phyloP scores from a whole-genome alignment of 2,888 invertebrate species.

The Scaptodrosophila latifasciaeformis region DNA sequence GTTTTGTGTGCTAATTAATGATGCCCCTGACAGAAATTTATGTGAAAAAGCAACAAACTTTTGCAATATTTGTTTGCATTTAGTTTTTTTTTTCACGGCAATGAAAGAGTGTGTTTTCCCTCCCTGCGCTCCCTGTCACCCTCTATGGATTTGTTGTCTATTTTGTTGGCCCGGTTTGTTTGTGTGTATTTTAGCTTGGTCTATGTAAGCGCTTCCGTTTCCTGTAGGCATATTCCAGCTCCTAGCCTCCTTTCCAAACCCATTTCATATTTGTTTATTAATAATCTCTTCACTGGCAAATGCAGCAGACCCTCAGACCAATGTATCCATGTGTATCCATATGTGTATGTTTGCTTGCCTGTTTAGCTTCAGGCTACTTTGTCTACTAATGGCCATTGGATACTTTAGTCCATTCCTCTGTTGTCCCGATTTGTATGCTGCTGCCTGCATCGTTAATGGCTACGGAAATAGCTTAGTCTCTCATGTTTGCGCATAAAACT shows the following conservation, averaged over 20 bases:
- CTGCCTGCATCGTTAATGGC: conserved; percentile 15
- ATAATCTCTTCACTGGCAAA: conserved; percentile 37
- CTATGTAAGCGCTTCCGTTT: conserved; percentile 58
- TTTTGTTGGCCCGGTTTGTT: conserved; percentile 16
- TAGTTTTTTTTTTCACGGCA: conserved; percentile 49
- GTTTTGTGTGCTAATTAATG: conserved; percentile 67
- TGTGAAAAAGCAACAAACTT: conserved; percentile 69
- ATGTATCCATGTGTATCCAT: conserved; percentile 25
- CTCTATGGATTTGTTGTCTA: conserved; percentile 12
- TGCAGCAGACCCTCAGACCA: too few species aligned
- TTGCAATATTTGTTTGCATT: conserved; percentile 71
- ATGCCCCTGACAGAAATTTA: conserved; percentile 73
- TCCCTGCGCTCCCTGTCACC: not conserved
- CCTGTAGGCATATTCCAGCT: conserved; percentile 31
- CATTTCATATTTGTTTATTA: conserved; percentile 42
- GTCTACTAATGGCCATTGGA: conserved; percentile 59
- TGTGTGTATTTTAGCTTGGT: conserved; percentile 12
- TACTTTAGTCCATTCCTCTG: conserved; percentile 17
- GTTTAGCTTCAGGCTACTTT: conserved; percentile 48
- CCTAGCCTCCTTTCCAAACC: too few species aligned
- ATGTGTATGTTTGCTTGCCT: conserved; percentile 20
- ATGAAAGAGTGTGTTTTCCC: not conserved
- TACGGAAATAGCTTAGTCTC: conserved; percentile 34
- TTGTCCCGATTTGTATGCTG: conserved; percentile 16
- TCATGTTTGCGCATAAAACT: conserved; percentile 49